phyloP scores from a whole-genome alignment of 2,797 vertebrate genomes.

The Poeciliopsis gracilis region DNA sequence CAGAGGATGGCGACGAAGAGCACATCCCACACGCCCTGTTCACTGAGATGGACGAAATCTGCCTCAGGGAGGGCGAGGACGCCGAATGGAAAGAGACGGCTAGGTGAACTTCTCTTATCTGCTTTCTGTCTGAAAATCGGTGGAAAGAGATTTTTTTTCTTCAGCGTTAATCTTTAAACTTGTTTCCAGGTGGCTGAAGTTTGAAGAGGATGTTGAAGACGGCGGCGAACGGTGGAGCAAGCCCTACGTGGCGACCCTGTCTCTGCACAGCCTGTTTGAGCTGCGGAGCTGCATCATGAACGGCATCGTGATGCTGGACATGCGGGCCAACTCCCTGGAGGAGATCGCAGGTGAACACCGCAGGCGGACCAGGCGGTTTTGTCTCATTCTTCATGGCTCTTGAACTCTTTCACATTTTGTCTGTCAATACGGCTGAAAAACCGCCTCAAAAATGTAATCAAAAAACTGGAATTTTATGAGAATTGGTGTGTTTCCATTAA shows the following conservation, averaged over 20 bases:
- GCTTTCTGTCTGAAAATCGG: not conserved
- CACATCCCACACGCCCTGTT: constrained; percentile 98
- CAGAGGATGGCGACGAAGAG: constrained; percentile 96
- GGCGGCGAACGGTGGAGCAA: constrained; percentile 98
- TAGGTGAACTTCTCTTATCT: constrained; percentile 78
- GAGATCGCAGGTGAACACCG: constrained; percentile 90
- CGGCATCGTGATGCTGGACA: constrained; percentile 95
- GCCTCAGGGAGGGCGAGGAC: constrained; percentile 94
- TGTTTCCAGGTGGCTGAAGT: constrained; percentile 92
- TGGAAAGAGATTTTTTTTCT: not conserved
- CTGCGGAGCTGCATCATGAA: constrained; percentile 98
- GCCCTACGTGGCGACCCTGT: constrained; percentile 96
- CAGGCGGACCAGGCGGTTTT: not conserved
- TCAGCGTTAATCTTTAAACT: not conserved
- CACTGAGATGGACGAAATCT: constrained; percentile 98
- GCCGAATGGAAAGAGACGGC: constrained; percentile 98
- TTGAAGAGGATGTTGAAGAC: constrained; percentile 99
- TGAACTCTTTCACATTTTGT: not conserved
- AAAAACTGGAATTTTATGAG: no score
- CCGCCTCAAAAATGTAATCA: no score
- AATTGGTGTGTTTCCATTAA: no score
- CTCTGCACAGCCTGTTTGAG: constrained; percentile 96
- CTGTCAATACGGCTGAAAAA: not conserved
- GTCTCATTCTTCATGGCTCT: not conserved
- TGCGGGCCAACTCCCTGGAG: constrained; percentile 96